Evolutionary conservation across 2,113 vertebrate species (phyloP).

Genomic region (Pseudorasbora parva): DNA sequence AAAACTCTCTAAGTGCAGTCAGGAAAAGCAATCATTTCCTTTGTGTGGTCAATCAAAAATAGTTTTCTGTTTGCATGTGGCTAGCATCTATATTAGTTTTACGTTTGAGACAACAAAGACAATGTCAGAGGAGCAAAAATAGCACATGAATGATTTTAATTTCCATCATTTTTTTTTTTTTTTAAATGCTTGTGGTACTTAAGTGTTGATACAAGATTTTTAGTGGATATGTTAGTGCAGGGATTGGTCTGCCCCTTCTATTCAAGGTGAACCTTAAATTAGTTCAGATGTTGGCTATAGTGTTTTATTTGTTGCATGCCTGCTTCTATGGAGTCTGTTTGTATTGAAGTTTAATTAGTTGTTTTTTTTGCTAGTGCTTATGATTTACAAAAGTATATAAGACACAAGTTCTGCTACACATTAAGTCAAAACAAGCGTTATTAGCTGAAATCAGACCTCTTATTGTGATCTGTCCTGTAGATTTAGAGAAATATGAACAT

Average conservation of each 20-base stretch:
- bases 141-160: neutral
- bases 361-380: neutral
- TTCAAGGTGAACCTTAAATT: too few species aligned
- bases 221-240: neutral
- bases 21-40: neutral
- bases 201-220: neutral
- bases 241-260: too few species aligned
- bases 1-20: constrained; percentile 1
- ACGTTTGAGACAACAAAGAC: constrained; percentile 15
- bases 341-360: neutral
- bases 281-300: neutral
- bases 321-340: neutral
- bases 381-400: neutral
- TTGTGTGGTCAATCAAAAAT: neutral
- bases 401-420: neutral
- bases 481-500: neutral
- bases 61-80: neutral
- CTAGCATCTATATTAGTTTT: neutral
- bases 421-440: neutral
- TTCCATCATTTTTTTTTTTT: too few species aligned
- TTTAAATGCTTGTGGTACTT: neutral
- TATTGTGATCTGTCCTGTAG: neutral
- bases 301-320: neutral
- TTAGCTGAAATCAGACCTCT: neutral
- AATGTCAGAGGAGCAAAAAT: neutral